A percentile compares a stretch with the other conserved stretches of the same genome.
phyloP scores from a whole-genome alignment of 2,797 vertebrate genomes.

The Myotis findleyi region DNA sequence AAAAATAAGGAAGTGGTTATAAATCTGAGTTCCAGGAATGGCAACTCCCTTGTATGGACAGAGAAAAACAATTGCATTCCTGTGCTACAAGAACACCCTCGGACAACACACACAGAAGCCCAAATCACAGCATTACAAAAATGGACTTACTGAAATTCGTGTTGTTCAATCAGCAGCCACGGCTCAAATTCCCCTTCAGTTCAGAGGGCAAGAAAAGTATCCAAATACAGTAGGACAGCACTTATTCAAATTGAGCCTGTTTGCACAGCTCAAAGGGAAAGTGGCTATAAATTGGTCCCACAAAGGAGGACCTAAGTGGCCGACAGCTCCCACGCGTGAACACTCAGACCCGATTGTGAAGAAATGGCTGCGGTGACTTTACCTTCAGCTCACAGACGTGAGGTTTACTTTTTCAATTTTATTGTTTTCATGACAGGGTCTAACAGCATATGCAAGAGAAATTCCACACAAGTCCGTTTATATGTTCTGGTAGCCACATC shows the following conservation, averaged over 20 bases:
- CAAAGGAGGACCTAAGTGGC: too few relatives aligned
- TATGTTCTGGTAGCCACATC: slow-evolving; percentile 3
- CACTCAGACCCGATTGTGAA: not conserved
- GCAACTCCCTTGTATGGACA: slow-evolving; percentile 78
- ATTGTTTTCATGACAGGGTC: not conserved
- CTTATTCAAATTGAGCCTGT: not conserved
- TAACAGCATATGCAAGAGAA: not conserved
- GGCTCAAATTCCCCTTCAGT: not conserved
- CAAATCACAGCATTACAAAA: slow-evolving; percentile 43
- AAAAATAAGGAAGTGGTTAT: slow-evolving; percentile 74
- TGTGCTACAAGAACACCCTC: slow-evolving; percentile 44
- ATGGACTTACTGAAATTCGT: slow-evolving; percentile 44
- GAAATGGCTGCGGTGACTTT: too few relatives aligned
- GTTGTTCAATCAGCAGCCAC: not conserved
- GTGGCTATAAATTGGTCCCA: not conserved
- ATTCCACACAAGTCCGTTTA: not conserved
- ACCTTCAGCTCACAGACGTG: not conserved
- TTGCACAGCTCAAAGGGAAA: not conserved
- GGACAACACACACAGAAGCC: not conserved
- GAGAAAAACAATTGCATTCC: slow-evolving; percentile 82
- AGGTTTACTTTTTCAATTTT: not conserved
- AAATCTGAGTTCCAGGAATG: slow-evolving; percentile 81
- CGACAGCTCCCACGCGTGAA: not conserved
- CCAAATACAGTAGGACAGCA: not conserved
- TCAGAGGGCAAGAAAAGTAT: not conserved